phyloP scores from a whole-genome alignment of 2,888 invertebrate species.

The Tricholauxania praeusta region DNA sequence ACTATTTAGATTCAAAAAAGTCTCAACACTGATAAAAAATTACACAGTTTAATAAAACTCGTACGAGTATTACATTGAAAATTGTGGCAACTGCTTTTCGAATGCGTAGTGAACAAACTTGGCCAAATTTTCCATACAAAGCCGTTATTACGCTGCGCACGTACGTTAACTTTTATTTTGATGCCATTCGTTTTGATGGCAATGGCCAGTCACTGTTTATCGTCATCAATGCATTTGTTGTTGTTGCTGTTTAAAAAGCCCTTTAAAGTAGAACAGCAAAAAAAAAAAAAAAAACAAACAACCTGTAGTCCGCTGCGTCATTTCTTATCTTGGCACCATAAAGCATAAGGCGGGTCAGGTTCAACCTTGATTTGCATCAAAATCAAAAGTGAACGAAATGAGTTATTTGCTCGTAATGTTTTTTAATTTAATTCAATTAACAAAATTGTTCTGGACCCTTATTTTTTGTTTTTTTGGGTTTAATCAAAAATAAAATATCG shows the following conservation, averaged over 20 bases:
- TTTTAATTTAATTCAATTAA: conserved; percentile 36
- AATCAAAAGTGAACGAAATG: conserved; percentile 30
- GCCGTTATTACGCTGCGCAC: neutral
- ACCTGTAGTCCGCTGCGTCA: neutral
- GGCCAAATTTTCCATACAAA: conserved; percentile 2
- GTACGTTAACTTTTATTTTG: conserved; percentile 2
- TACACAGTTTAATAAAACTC: too few relatives aligned
- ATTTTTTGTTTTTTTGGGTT: neutral
- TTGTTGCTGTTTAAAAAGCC: conserved; percentile 7
- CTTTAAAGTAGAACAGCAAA: conserved; percentile 22
- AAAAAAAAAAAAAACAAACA: conserved; percentile 12
- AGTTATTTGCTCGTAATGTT: conserved; percentile 35
- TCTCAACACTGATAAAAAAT: too few relatives aligned
- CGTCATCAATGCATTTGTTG: neutral
- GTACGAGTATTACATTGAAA: neutral
- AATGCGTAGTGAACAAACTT: conserved; percentile 3
- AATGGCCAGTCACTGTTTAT: neutral
- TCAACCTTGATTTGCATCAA: neutral
- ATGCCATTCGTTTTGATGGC: neutral
- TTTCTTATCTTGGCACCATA: too few relatives aligned
- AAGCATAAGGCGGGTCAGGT: neutral
- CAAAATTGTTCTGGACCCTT: conserved; percentile 10
- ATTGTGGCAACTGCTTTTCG: conserved; percentile 5
- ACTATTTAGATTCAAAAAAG: too few relatives aligned
- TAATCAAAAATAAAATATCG: conserved; percentile 1